phyloP scores from a whole-genome alignment of 2,888 invertebrate genomes.

The Elmis aenea region DNA sequence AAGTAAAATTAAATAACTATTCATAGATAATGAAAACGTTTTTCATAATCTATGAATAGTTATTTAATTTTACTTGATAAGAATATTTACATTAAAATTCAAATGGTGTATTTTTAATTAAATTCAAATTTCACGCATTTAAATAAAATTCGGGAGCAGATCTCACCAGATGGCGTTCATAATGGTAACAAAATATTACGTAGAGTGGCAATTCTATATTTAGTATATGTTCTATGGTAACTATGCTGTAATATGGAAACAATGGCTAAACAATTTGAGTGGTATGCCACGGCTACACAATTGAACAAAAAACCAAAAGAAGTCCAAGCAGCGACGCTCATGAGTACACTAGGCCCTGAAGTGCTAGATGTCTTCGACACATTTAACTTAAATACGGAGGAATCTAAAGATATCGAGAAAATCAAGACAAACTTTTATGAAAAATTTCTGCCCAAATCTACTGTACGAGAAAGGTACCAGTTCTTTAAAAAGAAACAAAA shows the following conservation, averaged over 20 bases:
- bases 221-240: too few species aligned
- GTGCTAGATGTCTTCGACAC: constrained; percentile 16
- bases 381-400: constrained; percentile 14
- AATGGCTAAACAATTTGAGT: constrained; percentile 18
- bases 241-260: constrained; percentile 14
- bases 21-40: too few species aligned
- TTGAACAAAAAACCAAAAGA: constrained; percentile 15
- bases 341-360: constrained; percentile 17
- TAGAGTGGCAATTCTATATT: too few species aligned
- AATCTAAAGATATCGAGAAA: constrained; percentile 10
- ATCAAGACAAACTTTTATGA: constrained; percentile 22
- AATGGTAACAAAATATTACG: too few species aligned
- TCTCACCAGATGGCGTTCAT: too few species aligned
- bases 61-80: too few species aligned
- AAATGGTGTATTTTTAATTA: too few species aligned
- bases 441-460: constrained; percentile 23
- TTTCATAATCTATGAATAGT: too few species aligned
- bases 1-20: too few species aligned
- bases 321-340: constrained; percentile 20
- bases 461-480: constrained; percentile 22
- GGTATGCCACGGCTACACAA: constrained; percentile 19
- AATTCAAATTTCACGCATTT: too few species aligned
- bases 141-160: too few species aligned
- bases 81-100: too few species aligned
- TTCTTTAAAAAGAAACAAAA: constrained; percentile 26